Evolutionary conservation across 2,797 vertebrate genomes (phyloP), one percentile per base, ranked within the genome.

Genomic region (Phrynocephalus guinanensis): DNA sequence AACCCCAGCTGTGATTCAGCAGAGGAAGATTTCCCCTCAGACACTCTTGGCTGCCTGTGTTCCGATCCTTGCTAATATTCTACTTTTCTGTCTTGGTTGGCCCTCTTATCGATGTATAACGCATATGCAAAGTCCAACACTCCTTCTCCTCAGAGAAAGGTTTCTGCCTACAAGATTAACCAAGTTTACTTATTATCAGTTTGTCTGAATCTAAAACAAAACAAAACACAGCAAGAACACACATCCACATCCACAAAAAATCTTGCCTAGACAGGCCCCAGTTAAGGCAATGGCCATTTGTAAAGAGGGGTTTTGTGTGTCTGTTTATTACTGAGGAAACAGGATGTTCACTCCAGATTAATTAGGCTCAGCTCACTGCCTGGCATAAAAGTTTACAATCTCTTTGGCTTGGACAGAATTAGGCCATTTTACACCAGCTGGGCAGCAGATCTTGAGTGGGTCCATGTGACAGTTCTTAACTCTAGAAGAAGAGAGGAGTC

Each of bases 41-140:
- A 50, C 84, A 90, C 38, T 89, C 90, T 63, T 1, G 0, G 18
- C 24, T 79, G 1, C 0, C 81, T 86, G 84, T 88, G 82, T 6
- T 75, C 79, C 72, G 28, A 86, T 8, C 13, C 80, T 60, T 77
- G 93, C 94, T 93, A 96, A 95, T 95, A 79, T 91, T 93, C 93
- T 83, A 95, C 91, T 84, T 87, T 86, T 72, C 86, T 79, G 66
- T 83, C 91, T 76, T 84, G 82, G 56, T 76, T 84, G 82, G 56
- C 52, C 87, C 84, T 77, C 85, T 91, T 76, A 88, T 52, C 79
- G 83, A 86, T 78, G 71, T 20, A 63, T 82, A 92, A 92, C 91
- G 10, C 38, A 68, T 38, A 85, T 66, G 33, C 76, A 79, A 66
- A 72, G n/a, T 50, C 52, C 68, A 28, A 22, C 11, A 18, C 30